phyloP scores from a whole-genome alignment of 1,140 invertebrate genomes.

The Bombyx mori region DNA sequence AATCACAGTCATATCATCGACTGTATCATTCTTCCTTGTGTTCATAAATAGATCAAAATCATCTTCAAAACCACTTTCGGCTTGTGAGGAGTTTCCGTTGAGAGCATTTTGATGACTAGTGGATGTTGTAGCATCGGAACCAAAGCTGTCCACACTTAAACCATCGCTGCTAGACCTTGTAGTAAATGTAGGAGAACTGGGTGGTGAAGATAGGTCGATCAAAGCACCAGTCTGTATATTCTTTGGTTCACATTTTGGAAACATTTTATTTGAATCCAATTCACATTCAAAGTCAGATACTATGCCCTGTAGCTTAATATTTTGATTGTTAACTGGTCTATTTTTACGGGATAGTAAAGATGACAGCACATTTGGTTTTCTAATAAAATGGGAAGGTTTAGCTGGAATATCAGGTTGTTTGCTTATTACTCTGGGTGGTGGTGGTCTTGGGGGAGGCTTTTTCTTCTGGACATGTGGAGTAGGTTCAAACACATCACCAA shows the following conservation, averaged over 20 bases:
- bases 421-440: constrained; percentile 61
- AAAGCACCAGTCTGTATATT: constrained; percentile 64
- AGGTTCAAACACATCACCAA: constrained; percentile 66
- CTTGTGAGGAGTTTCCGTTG: constrained; percentile 78
- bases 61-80: constrained; percentile 83
- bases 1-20: constrained; percentile 56
- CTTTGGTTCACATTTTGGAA: constrained; percentile 61
- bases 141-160: constrained; percentile 81
- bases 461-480: constrained; percentile 59
- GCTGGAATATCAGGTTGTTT: constrained; percentile 49
- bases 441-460: constrained; percentile 69
- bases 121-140: constrained; percentile 78
- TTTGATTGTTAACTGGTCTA: constrained; percentile 39
- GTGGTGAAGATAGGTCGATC: constrained; percentile 77
- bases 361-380: constrained; percentile 67
- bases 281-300: constrained; percentile 58
- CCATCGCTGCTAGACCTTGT: constrained; percentile 81
- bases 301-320: constrained; percentile 24
- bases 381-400: constrained; percentile 63
- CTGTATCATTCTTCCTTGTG: constrained; percentile 62
- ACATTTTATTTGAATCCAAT: constrained; percentile 49
- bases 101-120: constrained; percentile 68
- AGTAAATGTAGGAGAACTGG: constrained; percentile 80
- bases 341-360: constrained; percentile 53
- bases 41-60: constrained; percentile 77